phyloP scores from a whole-genome alignment of 2,797 vertebrate species.

The Mareca strepera region DNA sequence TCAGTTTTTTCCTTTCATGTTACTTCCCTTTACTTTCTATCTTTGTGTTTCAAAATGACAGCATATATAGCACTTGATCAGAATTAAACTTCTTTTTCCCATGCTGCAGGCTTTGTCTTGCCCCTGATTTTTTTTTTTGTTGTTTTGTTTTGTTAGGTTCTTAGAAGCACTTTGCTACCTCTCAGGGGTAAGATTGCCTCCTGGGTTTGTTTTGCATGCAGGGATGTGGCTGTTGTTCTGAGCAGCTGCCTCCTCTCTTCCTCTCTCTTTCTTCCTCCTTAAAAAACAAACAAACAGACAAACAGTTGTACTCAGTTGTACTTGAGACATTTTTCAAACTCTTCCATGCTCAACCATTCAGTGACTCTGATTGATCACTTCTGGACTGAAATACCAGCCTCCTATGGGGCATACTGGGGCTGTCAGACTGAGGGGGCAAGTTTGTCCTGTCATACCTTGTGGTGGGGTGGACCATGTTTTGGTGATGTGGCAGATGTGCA shows the following conservation, averaged over 20 bases:
- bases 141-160: neutral
- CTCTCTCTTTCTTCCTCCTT: neutral
- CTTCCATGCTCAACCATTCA: neutral
- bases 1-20: neutral
- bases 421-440: neutral
- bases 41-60: neutral
- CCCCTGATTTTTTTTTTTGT: neutral
- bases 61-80: neutral
- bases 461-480: fast-evolving
- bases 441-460: neutral
- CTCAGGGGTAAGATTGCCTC: neutral
- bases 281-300: neutral
- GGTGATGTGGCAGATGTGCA: neutral
- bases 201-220: neutral
- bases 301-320: no score
- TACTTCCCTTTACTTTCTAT: neutral
- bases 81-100: neutral
- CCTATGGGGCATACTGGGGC: fast-evolving
- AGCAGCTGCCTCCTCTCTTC: neutral
- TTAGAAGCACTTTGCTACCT: neutral
- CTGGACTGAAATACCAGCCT: neutral
- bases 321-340: neutral
- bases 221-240: neutral
- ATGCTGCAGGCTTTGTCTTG: neutral
- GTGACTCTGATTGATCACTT: neutral